Evolutionary conservation across 2,797 vertebrate genomes (phyloP), one percentile per base, ranked within the genome.

Genomic region (Emydoidea blandingii): DNA sequence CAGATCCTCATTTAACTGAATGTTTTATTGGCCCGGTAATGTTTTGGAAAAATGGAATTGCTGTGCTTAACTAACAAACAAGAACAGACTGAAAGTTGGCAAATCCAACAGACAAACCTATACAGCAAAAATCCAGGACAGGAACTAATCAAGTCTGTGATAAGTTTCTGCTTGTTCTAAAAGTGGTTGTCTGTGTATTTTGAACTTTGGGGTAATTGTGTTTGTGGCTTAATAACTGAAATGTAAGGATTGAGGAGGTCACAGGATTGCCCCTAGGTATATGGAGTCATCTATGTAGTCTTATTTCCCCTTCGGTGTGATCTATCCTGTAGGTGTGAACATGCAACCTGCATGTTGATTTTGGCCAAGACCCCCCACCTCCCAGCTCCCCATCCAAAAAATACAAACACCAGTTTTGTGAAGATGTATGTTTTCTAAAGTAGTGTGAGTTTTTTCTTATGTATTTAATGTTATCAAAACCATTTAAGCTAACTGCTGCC

Each of bases 271-370:
- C 81, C 88, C 83, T 49, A 81, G 25, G 12, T 79, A 23, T 52
- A 62, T 8, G 83, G 92, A 81, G 41, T 72, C 29, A 3, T 62
- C 88, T 23, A 12, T 81, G 68, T 53, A 37, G 29, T 72, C 68
- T 72, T 76, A 50, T 47, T 95, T 94, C 85, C 23, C 89, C 23
- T 59, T 88, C 87, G 80, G 53, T 83, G 92, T 82, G 93, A n/a
- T 94, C n/a, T 81, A 0, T 92, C 92, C 79, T 87, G 79, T 44
- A 92, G 91, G 89, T 97, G 91, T 84, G 94, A 96, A 76, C 83
- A 37, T 85, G 79, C 81, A 72, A 79, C 19, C 18, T 27, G 3
- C 25, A 23, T 94, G 85, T 92, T 97, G 94, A 90, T 95, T 95
- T 96, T 98, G 97, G 95, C 96, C 97, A 90, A 62, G 29, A 29